Base-by-base conservation (phyloP, 2,888 invertebrate species). In the Ferrisia virgata region DNA sequence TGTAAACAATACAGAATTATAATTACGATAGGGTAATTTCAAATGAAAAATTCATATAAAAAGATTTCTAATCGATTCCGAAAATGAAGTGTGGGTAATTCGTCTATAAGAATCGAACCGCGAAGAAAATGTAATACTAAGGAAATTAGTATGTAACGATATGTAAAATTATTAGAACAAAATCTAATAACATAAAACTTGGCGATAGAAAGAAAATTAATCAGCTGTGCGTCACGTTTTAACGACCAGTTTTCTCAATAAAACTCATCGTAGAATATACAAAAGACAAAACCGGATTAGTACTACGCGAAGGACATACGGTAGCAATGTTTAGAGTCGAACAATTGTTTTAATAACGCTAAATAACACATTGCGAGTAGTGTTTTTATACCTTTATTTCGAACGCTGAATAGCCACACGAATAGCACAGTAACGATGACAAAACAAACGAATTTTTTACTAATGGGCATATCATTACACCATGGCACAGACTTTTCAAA, bases 381-480 rank as follows among this genome's bases (percentile, higher is more conserved):
- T 28, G 25, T 53, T 53, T 53, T 76, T 36, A 31, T 43, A 83
- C 83, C 83, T 83, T 31, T 81, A 15, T 81, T 83, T 13, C 76
- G 69, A 39, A n/a, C 31, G 76, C 83, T 76, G 31, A 83, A 40
- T 18, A 83, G 43, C 69, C 69, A 83, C 2, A 83, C 76, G 43
- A 83, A 76, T 11, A 83, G 28, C 4, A 76, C 28, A 76, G 28
- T 47, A 11, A 83, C 25, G 13, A 83, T 33, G 43, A 43, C 39
- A 28, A 83, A 28, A 40, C 47, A 39, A 47, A 83, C 36, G 18
- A 83, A 83, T 72, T 76, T 83, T 72, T 47, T 39, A 69, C 76
- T 69, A 43, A 83, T 76, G 39, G 83, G 69, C 83, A 85, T 85
- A 78, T 85, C 82, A 69, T 72, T 84, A 31, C 76, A 31, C 84